These are phyloP conservation scores for Lathamus discolor DNA, from an alignment of 2,113 vertebrate genomes.

Conservation along the genomic window DNA sequence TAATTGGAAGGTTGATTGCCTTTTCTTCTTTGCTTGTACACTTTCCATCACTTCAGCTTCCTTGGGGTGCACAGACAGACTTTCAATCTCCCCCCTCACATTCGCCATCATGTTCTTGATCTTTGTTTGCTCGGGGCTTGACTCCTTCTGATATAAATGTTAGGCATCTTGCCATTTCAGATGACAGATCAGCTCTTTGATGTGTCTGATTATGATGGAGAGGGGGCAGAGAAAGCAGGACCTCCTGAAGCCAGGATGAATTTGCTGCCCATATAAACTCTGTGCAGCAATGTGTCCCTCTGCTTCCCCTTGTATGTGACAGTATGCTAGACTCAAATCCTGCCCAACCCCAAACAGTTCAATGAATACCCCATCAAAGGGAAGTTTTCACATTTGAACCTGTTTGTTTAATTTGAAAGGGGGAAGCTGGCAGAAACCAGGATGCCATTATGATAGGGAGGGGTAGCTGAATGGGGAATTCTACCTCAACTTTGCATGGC, in stretches of 20 bases:
- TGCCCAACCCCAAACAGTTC: neutral
- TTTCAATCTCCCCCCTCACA: neutral
- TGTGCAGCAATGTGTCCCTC: neutral
- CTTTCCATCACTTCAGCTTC: constrained; percentile 40
- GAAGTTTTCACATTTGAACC: neutral
- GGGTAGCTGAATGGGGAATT: neutral
- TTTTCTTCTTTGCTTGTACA: constrained; percentile 47
- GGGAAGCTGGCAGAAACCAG: neutral
- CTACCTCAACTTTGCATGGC: constrained; percentile 21
- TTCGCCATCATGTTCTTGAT: constrained; percentile 34
- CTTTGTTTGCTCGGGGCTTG: constrained; percentile 39
- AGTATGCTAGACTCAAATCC: neutral
- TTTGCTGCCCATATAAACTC: constrained; percentile 56
- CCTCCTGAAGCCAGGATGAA: constrained; percentile 71
- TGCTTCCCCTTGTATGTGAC: neutral
- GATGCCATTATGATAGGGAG: constrained; percentile 1
- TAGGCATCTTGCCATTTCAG: constrained; percentile 65
- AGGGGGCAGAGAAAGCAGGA: constrained; percentile 59
- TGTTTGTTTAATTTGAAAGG: neutral
- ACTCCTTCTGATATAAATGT: constrained; percentile 69
- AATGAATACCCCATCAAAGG: neutral
- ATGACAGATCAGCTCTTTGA: constrained; percentile 71
- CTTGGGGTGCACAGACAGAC: neutral
- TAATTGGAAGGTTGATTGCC: constrained; percentile 58
- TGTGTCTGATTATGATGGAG: constrained; percentile 74